Evolutionary conservation across 2,113 vertebrate genomes (phyloP), one percentile per base, ranked within the genome.

Genomic region (Brachyhypopomus occidentalis): DNA sequence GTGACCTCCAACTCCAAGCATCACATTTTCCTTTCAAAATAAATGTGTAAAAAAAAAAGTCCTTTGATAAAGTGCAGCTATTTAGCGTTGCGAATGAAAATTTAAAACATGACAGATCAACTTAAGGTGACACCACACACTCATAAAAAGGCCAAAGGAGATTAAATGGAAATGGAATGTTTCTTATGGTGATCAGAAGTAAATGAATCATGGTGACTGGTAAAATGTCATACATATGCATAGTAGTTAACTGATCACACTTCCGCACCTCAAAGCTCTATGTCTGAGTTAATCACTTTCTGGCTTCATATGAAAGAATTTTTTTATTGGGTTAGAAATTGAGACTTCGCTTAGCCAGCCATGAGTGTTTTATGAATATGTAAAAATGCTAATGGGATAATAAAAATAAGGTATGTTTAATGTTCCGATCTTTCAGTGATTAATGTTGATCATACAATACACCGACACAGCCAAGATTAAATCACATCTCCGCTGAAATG

Each of bases 21-120:
- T 86, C 89, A 88, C 86, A 81, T 86, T 86, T 87, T 87, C 77
- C 83, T 80, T 72, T 59, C 55, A 48, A 73, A 86, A 85, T 74
- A 75, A 88, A 90, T 90, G 90, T 86, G 85, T 89, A n/a, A 19
- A 71, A 85, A 84, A 48, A 86, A 63, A 56, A 72, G 87, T 88
- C 7, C 38, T 45, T 45, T 88, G 85, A 92, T 94, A 93, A 93
- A 94, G 93, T 92, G 91, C 92, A 91, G 87, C 92, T 75, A 86
- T 89, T 89, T 85, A 89, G 88, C 84, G 88, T 86, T 82, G 87
- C 85, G 78, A 90, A 90, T 84, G 88, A 83, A 83, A 41, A 70
- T 77, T 84, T 85, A 81, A 83, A 86, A 78, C 73, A 78, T 70
- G 82, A 89, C n/a, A 58, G 77, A 73, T 89, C 83, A 86, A 89